Base-by-base conservation (phyloP, 1,140 invertebrate genomes). In the Drosophila oshimai region DNA sequence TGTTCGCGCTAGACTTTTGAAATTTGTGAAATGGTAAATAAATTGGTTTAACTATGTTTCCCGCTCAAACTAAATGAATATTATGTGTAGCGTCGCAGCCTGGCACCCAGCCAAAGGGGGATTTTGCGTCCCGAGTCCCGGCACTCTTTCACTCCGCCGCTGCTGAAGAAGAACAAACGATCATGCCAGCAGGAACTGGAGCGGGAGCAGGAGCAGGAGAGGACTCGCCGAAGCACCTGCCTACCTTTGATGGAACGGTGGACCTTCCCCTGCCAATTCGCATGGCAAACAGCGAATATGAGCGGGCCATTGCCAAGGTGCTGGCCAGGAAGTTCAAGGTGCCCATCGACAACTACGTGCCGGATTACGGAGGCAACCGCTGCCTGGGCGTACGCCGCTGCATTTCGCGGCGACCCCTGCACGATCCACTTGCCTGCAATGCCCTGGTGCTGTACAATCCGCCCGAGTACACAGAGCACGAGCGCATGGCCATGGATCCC, bases 381-480 rank as follows among this genome's bases (percentile, higher is more conserved):
- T 74, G 77, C 4, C 91, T 98, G 6, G 97, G 97, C 0, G 92
- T 98, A 37, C 92, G 94, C 46, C 92, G 96, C 31, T 91, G 93
- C 72, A 94, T 94, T 12, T 92, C 94, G 2, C 92, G 95, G 73
- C 93, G 95, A 61, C 92, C 99, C 0, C 91, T 99, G 9, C 96
- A 98, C 90, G 98, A 99, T 93, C 99, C 99, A 0, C 94, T 96
- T 80, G 98, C 96, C 84, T 97, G 98, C 20, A 97, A 96, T 90
- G 98, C 99, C 1, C 92, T 99, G 2, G 95, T 99, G 12, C 92
- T 99, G 10, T 99, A 96, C 90, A 91, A 92, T 6, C 99, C 99
- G 2, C 96, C 96, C 9, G 93, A 94, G 78, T 89, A 87, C 31
- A 93, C 58, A 93, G 95, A 91, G 26, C 87, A 90, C 37, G 83